Base-by-base conservation (phyloP, 2,113 vertebrate species). In the Lethenteron camtschaticum region DNA sequence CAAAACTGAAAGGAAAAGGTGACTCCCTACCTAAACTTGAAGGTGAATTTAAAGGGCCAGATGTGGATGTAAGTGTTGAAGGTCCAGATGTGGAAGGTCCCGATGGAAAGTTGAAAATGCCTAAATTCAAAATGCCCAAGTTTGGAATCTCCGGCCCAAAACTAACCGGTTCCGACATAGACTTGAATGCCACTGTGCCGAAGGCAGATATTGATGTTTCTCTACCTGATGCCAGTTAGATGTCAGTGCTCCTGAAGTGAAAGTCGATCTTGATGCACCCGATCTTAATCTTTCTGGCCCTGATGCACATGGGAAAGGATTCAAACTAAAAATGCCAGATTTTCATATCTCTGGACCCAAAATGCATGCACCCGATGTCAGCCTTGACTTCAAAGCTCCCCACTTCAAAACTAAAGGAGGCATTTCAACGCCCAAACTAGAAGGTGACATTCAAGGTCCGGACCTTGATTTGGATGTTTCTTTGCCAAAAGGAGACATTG, bases 331-430 rank as follows among this genome's bases (percentile, higher is more conserved):
- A 66, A 20, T 20, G 14, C 60, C 60, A 9, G 60, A 66, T 10
- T 66, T 66, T 7, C 14, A 66, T 9, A 66, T 66, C 20, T n/a
- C 14, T n/a, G 60, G 60, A 20, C 8, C 60, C 7, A 66, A 66
- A 66, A 10, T 66, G 14, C 14, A 66, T 14, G 60, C 5, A n/a
- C 60, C 60, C 57, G 70, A 68, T 14, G 5, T 68, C 24, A 69
- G 72, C 71, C 73, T 77, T 57, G 75, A 77, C 16, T 12, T 75
- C 2, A 73, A 75, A 68, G 71, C 74, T 72, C 76, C 76, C 18
- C 71, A 72, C 11, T 57, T 74, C 16, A 69, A 72, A 55, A 60
- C 78, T 8, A 76, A 77, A 3, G 75, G 81, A 1, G 69, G 74
- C 8, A 55, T 55, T 18, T 18, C 41, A 71, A 70, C 60, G 69